A percentile compares a stretch with the other conserved stretches of the same genome.
These are phyloP conservation scores for Umimayanthus chanpuru DNA, from an alignment of 92 coral and sea anemone species.

Conservation along the genomic window DNA sequence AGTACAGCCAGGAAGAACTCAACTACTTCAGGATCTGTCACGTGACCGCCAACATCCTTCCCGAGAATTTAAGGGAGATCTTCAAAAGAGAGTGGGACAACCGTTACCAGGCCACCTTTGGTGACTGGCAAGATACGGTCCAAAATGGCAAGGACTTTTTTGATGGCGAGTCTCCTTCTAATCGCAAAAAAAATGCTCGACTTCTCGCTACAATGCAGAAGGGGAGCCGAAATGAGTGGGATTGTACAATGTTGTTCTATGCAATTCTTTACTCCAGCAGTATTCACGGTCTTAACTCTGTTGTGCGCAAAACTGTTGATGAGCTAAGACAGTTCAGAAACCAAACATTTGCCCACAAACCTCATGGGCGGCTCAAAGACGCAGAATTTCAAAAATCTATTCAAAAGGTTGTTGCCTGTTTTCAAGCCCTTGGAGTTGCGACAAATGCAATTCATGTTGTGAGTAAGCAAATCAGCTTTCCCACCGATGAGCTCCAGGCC, in stretches of 20 bases:
- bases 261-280: slow-evolving; percentile 63
- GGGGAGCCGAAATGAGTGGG: slow-evolving; percentile 65
- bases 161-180: slow-evolving; percentile 34
- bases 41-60: slow-evolving; percentile 29
- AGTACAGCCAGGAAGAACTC: slow-evolving; percentile 18
- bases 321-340: slow-evolving; percentile 38
- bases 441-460: neutral
- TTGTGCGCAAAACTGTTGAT: slow-evolving; percentile 28
- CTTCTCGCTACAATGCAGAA: slow-evolving; percentile 34
- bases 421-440: neutral
- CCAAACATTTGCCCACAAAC: neutral
- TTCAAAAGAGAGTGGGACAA: slow-evolving; percentile 54
- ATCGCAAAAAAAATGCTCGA: neutral
- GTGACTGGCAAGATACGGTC: slow-evolving; percentile 50
- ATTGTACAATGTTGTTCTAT: slow-evolving; percentile 56
- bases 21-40: slow-evolving; percentile 45
- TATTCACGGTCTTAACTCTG: slow-evolving; percentile 36
- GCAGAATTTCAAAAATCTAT: neutral
- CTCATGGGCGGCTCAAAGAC: neutral
- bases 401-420: neutral
- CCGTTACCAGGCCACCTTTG: slow-evolving; percentile 40
- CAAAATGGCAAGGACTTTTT: slow-evolving; percentile 37
- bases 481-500: neutral
- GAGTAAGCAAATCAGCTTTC: neutral
- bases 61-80: slow-evolving; percentile 46